These are phyloP conservation scores for Pandemis corylana DNA, from an alignment of 2,888 invertebrate genomes.

Conservation along the genomic window DNA sequence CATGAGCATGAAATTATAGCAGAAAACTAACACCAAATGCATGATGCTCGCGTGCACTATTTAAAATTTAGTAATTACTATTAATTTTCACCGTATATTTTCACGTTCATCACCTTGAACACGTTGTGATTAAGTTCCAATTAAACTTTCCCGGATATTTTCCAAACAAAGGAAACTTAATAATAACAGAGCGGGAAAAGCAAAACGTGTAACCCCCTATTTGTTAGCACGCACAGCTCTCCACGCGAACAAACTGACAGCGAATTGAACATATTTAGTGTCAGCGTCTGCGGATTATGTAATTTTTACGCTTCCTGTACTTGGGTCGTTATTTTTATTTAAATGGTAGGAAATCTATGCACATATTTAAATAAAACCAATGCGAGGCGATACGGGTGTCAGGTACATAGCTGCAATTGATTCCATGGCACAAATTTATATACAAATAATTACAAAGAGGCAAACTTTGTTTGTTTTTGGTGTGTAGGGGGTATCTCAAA, in stretches of 20 bases:
- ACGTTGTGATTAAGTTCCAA: constrained; percentile 59
- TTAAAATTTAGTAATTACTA: background rate
- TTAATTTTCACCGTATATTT: constrained; percentile 9
- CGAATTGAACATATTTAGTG: constrained; percentile 45
- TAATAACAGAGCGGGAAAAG: constrained; percentile 51
- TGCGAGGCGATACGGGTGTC: background rate
- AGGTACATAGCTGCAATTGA: background rate
- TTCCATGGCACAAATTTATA: background rate
- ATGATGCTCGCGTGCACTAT: too few species aligned
- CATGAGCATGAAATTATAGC: too few species aligned
- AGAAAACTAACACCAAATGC: too few species aligned
- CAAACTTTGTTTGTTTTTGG: too few species aligned
- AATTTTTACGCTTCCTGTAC: background rate
- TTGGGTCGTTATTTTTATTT: too few species aligned
- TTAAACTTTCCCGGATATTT: constrained; percentile 55
- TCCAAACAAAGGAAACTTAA: constrained; percentile 57
- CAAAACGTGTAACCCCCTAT: constrained; percentile 57
- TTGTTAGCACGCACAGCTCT: constrained; percentile 58
- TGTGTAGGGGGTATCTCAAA: too few species aligned
- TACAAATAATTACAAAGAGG: too few species aligned
- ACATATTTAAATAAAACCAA: too few species aligned
- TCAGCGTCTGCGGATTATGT: background rate
- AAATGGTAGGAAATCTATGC: too few species aligned
- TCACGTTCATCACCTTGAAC: constrained; percentile 7
- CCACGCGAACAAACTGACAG: constrained; percentile 44